Percentiles rank a stretch among this genome's conserved stretches.
phyloP scores from a whole-genome alignment of 1,140 invertebrate species.

The Dryas iulia region DNA sequence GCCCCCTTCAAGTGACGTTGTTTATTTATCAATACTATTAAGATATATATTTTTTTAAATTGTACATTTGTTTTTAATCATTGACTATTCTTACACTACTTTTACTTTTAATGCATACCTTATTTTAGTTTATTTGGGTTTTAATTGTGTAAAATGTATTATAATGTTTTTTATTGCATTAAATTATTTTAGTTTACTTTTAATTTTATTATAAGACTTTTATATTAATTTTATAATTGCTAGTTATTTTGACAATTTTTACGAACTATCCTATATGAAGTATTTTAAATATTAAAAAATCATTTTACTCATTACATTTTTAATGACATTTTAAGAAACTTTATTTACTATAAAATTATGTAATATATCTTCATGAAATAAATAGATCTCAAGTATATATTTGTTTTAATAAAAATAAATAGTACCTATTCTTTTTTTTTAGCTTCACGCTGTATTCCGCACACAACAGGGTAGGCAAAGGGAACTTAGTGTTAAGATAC shows the following conservation, averaged over 20 bases:
- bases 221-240: background rate
- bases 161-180: background rate
- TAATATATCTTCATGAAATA: background rate
- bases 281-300: no score
- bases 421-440: background rate
- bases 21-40: no score
- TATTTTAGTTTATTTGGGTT: background rate
- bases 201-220: background rate
- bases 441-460: no score
- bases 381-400: background rate
- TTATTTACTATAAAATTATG: background rate
- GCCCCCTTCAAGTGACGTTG: background rate
- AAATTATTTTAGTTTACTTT: background rate
- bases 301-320: background rate
- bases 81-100: no score
- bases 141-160: background rate
- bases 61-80: no score
- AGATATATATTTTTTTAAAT: no score
- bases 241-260: background rate
- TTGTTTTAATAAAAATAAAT: background rate
- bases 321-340: background rate
- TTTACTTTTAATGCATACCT: no score
- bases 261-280: no score
- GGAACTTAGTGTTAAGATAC: no score
- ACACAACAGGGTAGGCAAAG: no score